Base-by-base conservation (phyloP, 2,888 invertebrate species). In the Euplexia lucipara region DNA sequence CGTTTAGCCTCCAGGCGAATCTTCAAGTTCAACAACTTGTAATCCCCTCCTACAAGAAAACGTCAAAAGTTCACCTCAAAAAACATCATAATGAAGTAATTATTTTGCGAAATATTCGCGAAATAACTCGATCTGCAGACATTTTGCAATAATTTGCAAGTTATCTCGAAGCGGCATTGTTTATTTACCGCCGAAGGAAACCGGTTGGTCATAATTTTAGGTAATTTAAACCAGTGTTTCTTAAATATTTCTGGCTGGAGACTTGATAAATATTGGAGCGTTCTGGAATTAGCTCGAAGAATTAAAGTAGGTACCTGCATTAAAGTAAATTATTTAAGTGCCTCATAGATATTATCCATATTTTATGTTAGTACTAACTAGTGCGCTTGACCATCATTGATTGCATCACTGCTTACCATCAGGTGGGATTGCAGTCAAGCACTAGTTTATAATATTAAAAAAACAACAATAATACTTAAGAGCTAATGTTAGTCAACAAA, bases 131-230 rank as follows among this genome's bases (percentile, higher is more conserved):
- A 48, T 70, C 44, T 47, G 39, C 16, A 54, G 35, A 41, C 18
- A 53, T 70, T 58, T 53, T 45, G 69, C 44, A 70, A 74, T 74
- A 71, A 68, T 49, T 53, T 71, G 59, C 59, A 69, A 70, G 54
- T 70, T 61, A 69, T 75, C 60, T 54, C 48, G 41, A 75, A 42
- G 34, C 32, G 34, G 60, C 54, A 48, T 70, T 75, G 54, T 70
- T 71, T 75, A 42, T 68, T 68, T 56, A 60, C 75, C 45, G 41
- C 35, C 34, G 20, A 30, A 48, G 48, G 3, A 70, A 75, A 70
- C 70, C 37, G 47, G 70, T 69, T 51, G 34, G 26, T 57, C 22
- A 8, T 70, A 69, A 71, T 47, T 70, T 70, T 9, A 47, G 42
- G 69, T 60, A 75, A 71, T 52, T 70, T 54, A 54, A 45, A 54